Base-by-base conservation (phyloP, 2,113 vertebrate species). In the Apeltes quadracus region DNA sequence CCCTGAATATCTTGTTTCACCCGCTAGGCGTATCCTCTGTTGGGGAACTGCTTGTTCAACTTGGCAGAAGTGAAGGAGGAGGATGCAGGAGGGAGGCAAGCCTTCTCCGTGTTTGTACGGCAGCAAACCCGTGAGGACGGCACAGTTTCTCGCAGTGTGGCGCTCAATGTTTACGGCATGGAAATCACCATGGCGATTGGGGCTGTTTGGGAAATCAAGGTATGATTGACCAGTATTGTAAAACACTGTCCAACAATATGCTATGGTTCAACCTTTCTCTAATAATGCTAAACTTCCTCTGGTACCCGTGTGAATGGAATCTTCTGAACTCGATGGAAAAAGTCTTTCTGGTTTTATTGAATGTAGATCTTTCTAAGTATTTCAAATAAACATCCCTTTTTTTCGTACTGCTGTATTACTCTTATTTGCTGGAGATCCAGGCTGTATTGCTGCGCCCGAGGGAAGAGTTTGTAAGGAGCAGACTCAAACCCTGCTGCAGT, bases 181-280 rank as follows among this genome's bases (percentile, higher is more conserved):
- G 57, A 57, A 2, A 72, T 82, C 16, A 44, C 69, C 12, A 16
- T 82, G 79, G 62, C 76, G 34, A 46, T 51, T 1, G 74, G 79
- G 3, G 44, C 61, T 29, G 8, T 32, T 18, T 67, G 62, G 63
- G 51, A 68, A 22, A 55, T 76, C 14, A 69, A 76, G 74, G 79
- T 82, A 72, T 36, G 61, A 34, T 2, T 50, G 53, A 43, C 7
- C 44, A 59, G 57, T 15, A 15, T 61, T 57, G 13, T n/a, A 61
- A 23, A 3, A 39, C 25, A 48, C 43, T 34, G 18, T 32, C 5
- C 25, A 59, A 15, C n/a, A 25, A 61, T 61, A 5, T 53, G 44
- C 44, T 20, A n/a, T n/a, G 51, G 22, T 53, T 22, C 50, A 25
- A 44, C 14, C 18, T 18, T 20, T 29, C 10, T 46, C 41, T 44